Evolutionary conservation across 2,888 invertebrate species (phyloP), one percentile per base, ranked within the genome.

Genomic region (Synanthedon vespiformis): DNA sequence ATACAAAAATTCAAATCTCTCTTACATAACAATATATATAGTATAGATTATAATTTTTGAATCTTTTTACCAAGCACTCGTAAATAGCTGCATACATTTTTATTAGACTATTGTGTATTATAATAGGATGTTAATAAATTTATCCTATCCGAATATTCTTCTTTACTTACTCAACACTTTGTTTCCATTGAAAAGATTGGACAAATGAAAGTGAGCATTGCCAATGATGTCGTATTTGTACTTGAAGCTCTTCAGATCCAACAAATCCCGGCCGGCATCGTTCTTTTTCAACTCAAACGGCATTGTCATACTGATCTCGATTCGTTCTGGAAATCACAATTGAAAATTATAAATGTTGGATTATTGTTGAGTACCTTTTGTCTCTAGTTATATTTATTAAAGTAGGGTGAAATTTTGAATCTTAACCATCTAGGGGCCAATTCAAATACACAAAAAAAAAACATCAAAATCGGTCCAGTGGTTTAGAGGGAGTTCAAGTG

Each of bases 141-240:
- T 13, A 12, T n/a, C n/a, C n/a, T 44, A 44, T 13, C 8, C 6
- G 13, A 44, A 16, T 48, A 48, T 11, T 5, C 13, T 8, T 6
- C 10, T 48, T 4, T 16, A 48, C 48, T 77, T 63, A 84, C 83
- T 75, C 41, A 82, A 61, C 54, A 60, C 58, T 54, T 80, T 76
- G 54, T 83, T 80, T 48, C 84, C 83, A 53, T 81, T 79, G 57
- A 84, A 84, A 18, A 84, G 66, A 54, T 82, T 82, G 0, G 75
- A 73, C 18, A 83, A 55, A 11, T 63, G 60, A 53, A 68, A 80
- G 51, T 72, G 61, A 2, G 72, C 77, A 49, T 68, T 68, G 16
- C 68, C 77, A 52, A 62, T 74, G 2, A 80, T 71, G 40, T 82
- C 77, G 41, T 61, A 79, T 3, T 63, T 70, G 53, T 65, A 75